Evolutionary conservation across 1,140 invertebrate species (phyloP), one percentile per base, ranked within the genome.

Genomic region (Brachionus rotundiformis): DNA sequence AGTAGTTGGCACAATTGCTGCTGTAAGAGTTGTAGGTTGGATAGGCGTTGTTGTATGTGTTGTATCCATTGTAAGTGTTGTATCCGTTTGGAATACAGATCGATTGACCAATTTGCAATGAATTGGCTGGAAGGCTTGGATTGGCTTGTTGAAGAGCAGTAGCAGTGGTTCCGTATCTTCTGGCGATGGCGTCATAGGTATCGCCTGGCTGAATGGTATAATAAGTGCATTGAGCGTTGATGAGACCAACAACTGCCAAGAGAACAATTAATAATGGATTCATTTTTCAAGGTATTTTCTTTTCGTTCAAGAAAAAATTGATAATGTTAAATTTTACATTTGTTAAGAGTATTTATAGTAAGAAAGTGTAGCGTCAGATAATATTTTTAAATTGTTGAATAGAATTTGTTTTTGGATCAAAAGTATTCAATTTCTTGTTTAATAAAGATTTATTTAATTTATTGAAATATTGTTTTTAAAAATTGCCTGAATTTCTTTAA

Each of bases 171-270:
- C 63, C 63, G n/a, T 68, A 68, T 68, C 63, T 68, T 68, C 63
- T 68, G 19, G 63, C 63, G 13, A 68, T 68, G 27, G 63, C 27
- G 16, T 68, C 63, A 68, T 68, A 68, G n/a, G 63, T 68, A 39
- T 68, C 63, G 13, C 63, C 63, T 10, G 63, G 63, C 19, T 68
- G 63, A 68, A 68, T 33, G 29, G 63, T 68, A n/a, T 68, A 68
- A n/a, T 68, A 68, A 16, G 27, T 68, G 29, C 63, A 68, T 10
- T 68, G 63, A 16, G 63, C 63, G n/a, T 68, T 68, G 63, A 68
- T 68, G 27, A 68, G 31, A 16, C 63, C 63, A 68, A 68, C 31
- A 0, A 68, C 27, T 13, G 63, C 31, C 63, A 68, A 68, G 1
- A 68, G 29, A 33, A 68, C 63, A 68, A 68, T 33, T 6, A 33